A percentile compares a stretch with the other conserved stretches of the same genome.
phyloP scores from a whole-genome alignment of 2,113 vertebrate genomes.

The Oreotragus oreotragus region DNA sequence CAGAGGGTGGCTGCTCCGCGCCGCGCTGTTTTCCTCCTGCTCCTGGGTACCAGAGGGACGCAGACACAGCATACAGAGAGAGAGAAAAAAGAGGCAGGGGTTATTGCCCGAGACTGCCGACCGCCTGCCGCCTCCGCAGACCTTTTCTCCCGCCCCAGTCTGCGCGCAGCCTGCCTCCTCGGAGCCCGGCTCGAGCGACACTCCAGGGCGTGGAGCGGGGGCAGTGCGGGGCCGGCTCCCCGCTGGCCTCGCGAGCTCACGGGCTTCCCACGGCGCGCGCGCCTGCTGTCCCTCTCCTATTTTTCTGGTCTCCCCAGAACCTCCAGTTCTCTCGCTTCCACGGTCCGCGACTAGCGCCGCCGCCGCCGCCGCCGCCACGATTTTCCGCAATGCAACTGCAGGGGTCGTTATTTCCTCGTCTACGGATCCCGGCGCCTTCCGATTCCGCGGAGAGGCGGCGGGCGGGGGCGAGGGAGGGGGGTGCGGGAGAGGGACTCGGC shows the following conservation, averaged over 20 bases:
- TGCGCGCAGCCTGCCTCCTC: neutral
- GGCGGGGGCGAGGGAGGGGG: neutral
- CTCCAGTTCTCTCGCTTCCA: constrained; percentile 35
- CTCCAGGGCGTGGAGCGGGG: neutral
- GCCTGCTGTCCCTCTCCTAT: neutral
- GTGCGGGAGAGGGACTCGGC: neutral
- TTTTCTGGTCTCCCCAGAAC: constrained; percentile 20
- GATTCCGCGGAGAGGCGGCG: neutral
- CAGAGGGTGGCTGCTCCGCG: constrained; percentile 22
- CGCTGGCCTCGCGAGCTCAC: neutral
- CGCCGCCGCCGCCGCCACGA: constrained; percentile 27
- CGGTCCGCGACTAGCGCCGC: constrained; percentile 35
- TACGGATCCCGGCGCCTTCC: constrained; percentile 49
- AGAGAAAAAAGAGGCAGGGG: constrained; percentile 28
- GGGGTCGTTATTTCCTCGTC: constrained; percentile 76
- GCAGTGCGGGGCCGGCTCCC: neutral
- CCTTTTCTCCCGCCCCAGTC: constrained; percentile 34
- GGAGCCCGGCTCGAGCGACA: neutral
- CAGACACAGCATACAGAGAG: neutral
- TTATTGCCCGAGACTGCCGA: constrained; percentile 43
- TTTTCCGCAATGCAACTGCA: constrained; percentile 77
- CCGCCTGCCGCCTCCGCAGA: constrained; percentile 34
- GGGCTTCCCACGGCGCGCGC: constrained; percentile 3
- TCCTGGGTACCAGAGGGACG: neutral
- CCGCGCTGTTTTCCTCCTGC: constrained; percentile 29